Conservation (phyloP, 2,888 invertebrate species). For the Thymelicus lineola region DNA sequence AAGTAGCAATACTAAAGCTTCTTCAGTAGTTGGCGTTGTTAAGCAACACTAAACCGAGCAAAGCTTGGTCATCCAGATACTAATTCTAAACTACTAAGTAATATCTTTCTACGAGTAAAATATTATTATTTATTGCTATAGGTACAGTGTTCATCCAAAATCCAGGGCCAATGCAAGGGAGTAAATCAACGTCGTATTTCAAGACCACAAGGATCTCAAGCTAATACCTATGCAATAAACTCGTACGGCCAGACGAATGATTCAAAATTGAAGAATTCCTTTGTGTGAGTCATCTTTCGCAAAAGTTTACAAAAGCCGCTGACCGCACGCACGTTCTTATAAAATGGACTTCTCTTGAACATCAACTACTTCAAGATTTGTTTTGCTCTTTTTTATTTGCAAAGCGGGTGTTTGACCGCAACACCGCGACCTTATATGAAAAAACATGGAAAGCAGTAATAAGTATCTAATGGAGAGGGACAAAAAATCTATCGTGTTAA, state of each 20-base stretch:
- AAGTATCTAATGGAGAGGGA: no score
- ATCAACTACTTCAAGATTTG: background rate
- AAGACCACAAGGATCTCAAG: constrained; percentile 1
- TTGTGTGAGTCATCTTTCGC: constrained; percentile 65
- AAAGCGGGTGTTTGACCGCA: background rate
- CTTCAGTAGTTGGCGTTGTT: no score
- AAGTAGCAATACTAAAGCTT: no score
- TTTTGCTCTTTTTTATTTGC: background rate
- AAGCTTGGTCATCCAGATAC: no score
- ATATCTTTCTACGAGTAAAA: no score
- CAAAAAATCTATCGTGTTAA: no score
- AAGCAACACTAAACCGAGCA: no score
- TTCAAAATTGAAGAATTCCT: constrained; percentile 69
- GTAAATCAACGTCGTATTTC: background rate
- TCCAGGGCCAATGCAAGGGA: background rate
- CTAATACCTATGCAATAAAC: background rate
- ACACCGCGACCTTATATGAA: no score
- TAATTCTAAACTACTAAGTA: no score
- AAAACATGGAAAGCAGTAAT: no score
- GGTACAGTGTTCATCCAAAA: no score
- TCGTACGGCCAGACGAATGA: constrained; percentile 47
- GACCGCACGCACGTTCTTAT: constrained; percentile 51
- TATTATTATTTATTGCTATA: no score
- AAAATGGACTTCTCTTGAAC: constrained; percentile 21
- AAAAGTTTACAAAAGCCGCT: constrained; percentile 57